Percentiles rank a stretch among this genome's conserved stretches.
Conservation (phyloP, 2,888 invertebrate species). For the Oscheius myriophilus region DNA sequence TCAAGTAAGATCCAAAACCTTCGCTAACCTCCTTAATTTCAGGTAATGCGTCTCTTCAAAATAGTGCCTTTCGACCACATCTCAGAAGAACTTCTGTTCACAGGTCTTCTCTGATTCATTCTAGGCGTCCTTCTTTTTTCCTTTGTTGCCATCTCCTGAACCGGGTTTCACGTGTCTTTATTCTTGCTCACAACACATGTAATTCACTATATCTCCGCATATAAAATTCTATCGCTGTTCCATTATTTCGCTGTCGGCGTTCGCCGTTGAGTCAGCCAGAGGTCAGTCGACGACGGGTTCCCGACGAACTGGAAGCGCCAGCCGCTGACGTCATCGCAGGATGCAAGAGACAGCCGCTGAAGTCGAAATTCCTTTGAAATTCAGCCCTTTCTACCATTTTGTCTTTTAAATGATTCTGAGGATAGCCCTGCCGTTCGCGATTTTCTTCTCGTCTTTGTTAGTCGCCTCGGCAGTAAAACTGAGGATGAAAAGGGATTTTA, state of each 20-base stretch:
- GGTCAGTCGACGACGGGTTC: conserved; percentile 21
- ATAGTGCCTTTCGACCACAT: conserved; percentile 66
- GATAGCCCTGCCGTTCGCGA: conserved; percentile 6
- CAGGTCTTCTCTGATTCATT: conserved; percentile 37
- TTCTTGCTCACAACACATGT: conserved; percentile 11
- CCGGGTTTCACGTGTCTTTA: conserved; percentile 20
- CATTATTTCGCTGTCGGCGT: neutral
- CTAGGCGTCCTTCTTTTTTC: neutral
- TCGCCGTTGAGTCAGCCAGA: neutral
- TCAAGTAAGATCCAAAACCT: conserved; percentile 36
- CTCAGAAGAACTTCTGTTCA: conserved; percentile 68
- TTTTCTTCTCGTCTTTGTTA: neutral
- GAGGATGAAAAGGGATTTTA: conserved; percentile 65
- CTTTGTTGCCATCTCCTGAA: conserved; percentile 5
- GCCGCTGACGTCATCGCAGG: conserved; percentile 19
- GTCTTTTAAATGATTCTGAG: conserved; percentile 18
- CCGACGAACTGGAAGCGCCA: conserved; percentile 17
- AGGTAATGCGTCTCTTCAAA: conserved; percentile 68
- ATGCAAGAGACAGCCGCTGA: conserved; percentile 5
- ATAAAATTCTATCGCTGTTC: too few relatives aligned
- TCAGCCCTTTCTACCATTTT: neutral
- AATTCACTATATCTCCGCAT: too few relatives aligned
- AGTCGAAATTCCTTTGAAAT: too few relatives aligned
- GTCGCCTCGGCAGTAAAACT: neutral
- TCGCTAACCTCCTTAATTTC: conserved; percentile 14